These are phyloP conservation scores for Aphrophora alni DNA, from an alignment of 2,888 invertebrate genomes.

Conservation along the genomic window DNA sequence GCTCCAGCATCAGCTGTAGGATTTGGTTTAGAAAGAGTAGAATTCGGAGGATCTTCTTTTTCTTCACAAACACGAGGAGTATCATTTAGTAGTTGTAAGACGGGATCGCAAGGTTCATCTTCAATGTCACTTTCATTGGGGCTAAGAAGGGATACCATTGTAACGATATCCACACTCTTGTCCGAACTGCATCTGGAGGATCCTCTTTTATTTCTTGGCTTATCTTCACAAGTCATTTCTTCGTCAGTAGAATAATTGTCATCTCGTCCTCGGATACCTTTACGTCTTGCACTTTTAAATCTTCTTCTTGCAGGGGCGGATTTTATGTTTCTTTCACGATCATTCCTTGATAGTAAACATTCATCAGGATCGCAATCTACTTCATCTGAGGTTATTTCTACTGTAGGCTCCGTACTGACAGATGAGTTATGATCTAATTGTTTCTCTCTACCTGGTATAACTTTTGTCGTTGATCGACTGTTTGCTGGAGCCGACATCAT, in stretches of 20 bases:
- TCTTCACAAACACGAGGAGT: background rate
- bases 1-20: background rate
- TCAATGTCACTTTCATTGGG: conserved; percentile 71
- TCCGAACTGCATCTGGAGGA: background rate
- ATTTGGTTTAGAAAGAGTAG: background rate
- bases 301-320: conserved; percentile 36
- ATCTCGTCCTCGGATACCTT: conserved; percentile 10
- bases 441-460: background rate
- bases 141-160: conserved; percentile 71
- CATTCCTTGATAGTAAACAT: conserved; percentile 10
- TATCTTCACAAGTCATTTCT: conserved; percentile 7
- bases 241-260: conserved; percentile 30
- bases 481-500: conserved; percentile 37
- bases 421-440: background rate
- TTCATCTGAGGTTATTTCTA: background rate
- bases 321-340: conserved; percentile 35
- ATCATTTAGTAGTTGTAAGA: conserved; percentile 22
- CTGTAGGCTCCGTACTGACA: background rate
- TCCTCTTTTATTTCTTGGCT: background rate
- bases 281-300: conserved; percentile 44
- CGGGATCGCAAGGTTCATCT: conserved; percentile 54
- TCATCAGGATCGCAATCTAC: conserved; percentile 14
- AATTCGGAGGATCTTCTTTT: background rate
- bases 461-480: background rate
- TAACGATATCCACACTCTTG: conserved; percentile 61